phyloP scores from a whole-genome alignment of 2,888 invertebrate species.

The Pasiphila rectangulata region DNA sequence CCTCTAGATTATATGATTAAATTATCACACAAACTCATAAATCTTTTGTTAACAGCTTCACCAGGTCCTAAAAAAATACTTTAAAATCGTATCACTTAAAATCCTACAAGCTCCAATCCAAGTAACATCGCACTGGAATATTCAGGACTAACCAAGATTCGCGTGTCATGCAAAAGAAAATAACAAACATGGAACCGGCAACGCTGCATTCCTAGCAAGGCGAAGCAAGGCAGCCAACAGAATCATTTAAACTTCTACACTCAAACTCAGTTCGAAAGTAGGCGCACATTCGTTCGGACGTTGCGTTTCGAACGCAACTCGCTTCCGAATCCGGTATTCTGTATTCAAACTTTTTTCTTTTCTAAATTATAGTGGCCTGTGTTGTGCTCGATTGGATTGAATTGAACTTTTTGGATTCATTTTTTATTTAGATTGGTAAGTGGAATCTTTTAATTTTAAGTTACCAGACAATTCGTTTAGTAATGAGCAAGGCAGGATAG shows the following conservation, averaged over 20 bases:
- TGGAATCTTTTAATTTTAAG: constrained; percentile 25
- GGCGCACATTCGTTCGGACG: constrained; percentile 64
- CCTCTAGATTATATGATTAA: too few relatives aligned
- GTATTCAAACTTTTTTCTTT: constrained; percentile 38
- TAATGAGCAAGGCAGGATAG: neutral
- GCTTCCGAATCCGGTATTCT: constrained; percentile 49
- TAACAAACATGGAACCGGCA: constrained; percentile 57
- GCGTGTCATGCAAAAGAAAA: constrained; percentile 53
- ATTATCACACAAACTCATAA: too few relatives aligned
- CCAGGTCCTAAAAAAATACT: too few relatives aligned
- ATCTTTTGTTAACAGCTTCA: too few relatives aligned
- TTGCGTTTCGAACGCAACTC: constrained; percentile 46
- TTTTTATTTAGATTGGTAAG: constrained; percentile 68
- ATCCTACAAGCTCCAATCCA: too few relatives aligned
- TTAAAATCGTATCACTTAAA: too few relatives aligned
- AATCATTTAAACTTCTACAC: constrained; percentile 33
- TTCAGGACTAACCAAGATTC: constrained; percentile 48
- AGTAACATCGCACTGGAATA: constrained; percentile 1
- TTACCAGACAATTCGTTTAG: too few relatives aligned
- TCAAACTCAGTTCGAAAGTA: constrained; percentile 71
- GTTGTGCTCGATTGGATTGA: constrained; percentile 54
- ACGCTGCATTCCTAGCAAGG: constrained; percentile 68
- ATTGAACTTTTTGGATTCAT: constrained; percentile 51
- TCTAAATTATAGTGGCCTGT: constrained; percentile 56
- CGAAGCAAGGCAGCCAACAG: constrained; percentile 40